Evolutionary conservation across 2,113 vertebrate species (phyloP).

Genomic region (Shinisaurus crocodilurus): DNA sequence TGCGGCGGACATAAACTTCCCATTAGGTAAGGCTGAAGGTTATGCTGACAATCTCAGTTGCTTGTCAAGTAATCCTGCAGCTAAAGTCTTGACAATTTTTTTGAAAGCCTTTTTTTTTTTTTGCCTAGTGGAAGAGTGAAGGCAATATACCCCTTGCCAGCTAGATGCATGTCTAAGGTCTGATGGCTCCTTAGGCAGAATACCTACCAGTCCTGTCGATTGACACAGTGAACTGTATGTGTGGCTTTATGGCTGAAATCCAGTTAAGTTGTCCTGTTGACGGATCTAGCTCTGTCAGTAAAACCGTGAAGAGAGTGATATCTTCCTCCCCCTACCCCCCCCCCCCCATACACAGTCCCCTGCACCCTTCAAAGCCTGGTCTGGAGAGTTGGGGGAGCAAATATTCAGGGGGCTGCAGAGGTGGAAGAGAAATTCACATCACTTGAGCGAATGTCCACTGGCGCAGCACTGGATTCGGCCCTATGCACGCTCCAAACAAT

Average conservation of each 20-base stretch:
- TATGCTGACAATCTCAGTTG: background rate
- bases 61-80: background rate
- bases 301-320: no score
- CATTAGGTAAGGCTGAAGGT: no score
- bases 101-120: background rate
- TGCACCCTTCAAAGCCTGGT: no score
- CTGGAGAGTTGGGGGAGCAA: no score
- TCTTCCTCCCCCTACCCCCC: no score
- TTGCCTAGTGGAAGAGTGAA: background rate
- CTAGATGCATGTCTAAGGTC: background rate
- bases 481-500: background rate
- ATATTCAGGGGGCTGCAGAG: no score
- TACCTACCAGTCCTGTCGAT: background rate
- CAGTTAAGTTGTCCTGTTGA: no score
- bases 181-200: background rate
- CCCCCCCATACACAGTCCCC: no score
- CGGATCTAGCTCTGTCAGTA: background rate
- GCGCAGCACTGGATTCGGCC: no score
- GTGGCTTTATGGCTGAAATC: background rate
- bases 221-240: background rate
- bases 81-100: background rate
- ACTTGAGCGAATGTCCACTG: no score
- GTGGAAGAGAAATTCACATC: no score
- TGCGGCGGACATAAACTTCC: no score
- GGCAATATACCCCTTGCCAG: background rate